Conservation (phyloP, 53 echinoderm and acorn worm genomes). For the Paracentrotus lividus region DNA sequence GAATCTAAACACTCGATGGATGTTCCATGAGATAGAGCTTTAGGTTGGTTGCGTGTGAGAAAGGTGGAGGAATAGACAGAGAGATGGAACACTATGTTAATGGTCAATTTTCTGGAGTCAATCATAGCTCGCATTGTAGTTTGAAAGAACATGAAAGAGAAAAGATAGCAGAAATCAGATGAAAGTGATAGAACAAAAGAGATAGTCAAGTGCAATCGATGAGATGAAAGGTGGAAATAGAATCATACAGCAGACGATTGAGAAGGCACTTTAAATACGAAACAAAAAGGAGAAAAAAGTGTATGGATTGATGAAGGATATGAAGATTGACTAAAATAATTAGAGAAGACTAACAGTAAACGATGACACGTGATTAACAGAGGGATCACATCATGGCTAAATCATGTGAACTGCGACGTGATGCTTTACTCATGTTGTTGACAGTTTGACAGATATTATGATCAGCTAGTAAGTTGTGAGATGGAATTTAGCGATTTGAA, state of each 20-base stretch:
- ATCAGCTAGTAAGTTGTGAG: too few species aligned
- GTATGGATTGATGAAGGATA: neutral
- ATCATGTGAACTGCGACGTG: neutral
- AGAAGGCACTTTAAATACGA: neutral
- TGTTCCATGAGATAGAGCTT: neutral
- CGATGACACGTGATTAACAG: neutral
- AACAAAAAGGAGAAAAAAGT: neutral
- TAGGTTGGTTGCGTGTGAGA: neutral
- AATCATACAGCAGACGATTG: neutral
- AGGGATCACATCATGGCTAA: neutral
- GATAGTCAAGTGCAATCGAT: neutral
- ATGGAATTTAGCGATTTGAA: too few species aligned
- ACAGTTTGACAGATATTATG: too few species aligned
- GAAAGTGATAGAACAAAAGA: neutral
- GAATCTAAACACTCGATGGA: slow-evolving; percentile 28
- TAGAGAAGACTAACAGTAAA: too few species aligned
- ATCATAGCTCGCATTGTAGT: neutral
- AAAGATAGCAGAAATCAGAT: neutral
- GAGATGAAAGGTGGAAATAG: neutral
- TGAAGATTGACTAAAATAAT: too few species aligned
- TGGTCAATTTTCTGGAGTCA: neutral
- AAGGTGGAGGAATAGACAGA: neutral
- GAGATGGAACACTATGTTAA: neutral
- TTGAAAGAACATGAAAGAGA: neutral
- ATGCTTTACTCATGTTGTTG: neutral